phyloP scores from a whole-genome alignment of 2,113 vertebrate genomes.

The Crotalus horridus region DNA sequence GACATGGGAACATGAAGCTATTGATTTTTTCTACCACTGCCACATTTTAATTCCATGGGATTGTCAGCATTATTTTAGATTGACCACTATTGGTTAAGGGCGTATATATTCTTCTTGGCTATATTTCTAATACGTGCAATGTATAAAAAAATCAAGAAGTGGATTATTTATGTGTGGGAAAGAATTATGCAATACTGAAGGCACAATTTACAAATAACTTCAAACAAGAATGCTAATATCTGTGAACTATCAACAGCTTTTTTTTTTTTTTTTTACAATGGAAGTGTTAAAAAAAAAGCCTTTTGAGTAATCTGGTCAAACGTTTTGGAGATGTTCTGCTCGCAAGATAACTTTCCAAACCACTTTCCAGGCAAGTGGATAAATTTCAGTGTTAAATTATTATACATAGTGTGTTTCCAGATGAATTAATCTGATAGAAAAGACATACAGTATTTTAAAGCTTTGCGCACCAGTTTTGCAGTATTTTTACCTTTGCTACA shows the following conservation, averaged over 20 bases:
- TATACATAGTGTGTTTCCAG: neutral
- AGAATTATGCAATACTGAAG: neutral
- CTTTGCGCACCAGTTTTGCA: neutral
- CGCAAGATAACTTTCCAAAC: neutral
- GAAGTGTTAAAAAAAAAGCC: neutral
- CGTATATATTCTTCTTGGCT: neutral
- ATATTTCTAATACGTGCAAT: neutral
- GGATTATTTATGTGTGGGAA: neutral
- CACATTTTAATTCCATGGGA: neutral
- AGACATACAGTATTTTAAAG: neutral
- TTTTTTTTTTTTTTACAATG: neutral
- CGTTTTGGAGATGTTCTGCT: neutral
- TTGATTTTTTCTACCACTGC: neutral
- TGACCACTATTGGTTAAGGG: neutral
- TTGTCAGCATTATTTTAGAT: neutral
- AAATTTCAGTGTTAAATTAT: neutral
- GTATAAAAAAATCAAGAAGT: neutral
- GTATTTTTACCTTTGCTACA: constrained; percentile 67
- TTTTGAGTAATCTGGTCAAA: neutral
- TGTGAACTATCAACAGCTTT: neutral
- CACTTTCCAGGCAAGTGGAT: neutral
- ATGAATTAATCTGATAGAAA: neutral
- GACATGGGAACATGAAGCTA: neutral
- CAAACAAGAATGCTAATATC: neutral
- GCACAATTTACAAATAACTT: neutral